A percentile compares a stretch with the other conserved stretches of the same genome.
Evolutionary conservation across 2,797 vertebrate species (phyloP).

Genomic region (Periophthalmus magnuspinnatus): DNA sequence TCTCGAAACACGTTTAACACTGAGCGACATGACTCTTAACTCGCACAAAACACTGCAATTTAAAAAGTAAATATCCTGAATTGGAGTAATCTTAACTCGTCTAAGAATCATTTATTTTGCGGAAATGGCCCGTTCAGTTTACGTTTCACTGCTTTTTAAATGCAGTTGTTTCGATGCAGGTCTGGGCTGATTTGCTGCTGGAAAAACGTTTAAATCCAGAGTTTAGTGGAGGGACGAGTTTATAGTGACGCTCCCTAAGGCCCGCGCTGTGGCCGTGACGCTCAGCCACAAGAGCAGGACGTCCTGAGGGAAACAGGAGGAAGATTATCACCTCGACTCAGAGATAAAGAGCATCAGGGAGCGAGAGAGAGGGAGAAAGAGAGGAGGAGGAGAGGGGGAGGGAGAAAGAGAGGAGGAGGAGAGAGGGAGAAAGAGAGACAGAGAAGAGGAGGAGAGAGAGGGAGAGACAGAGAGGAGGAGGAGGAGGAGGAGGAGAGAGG

Average conservation of each 20-base stretch:
- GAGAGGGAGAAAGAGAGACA: slow-evolving; percentile 6
- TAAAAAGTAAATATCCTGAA: too few relatives aligned
- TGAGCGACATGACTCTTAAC: too few relatives aligned
- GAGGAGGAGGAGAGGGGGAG: neutral
- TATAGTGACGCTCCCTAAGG: slow-evolving; percentile 9
- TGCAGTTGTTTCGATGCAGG: slow-evolving; percentile 15
- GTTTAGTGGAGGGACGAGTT: slow-evolving; percentile 17
- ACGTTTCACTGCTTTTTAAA: neutral
- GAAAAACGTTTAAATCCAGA: neutral
- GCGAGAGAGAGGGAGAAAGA: too few relatives aligned
- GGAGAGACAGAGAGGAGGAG: neutral
- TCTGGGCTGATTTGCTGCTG: neutral
- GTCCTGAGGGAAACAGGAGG: slow-evolving; percentile 45
- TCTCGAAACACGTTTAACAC: too few relatives aligned
- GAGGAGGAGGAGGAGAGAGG: neutral
- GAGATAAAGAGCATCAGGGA: slow-evolving; percentile 56
- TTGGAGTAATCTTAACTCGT: too few relatives aligned
- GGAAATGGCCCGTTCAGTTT: neutral
- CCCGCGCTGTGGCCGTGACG: slow-evolving; percentile 19
- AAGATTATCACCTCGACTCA: slow-evolving; percentile 61
- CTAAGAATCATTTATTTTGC: too few relatives aligned
- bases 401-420: too few relatives aligned
- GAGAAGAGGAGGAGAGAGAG: slow-evolving; percentile 15
- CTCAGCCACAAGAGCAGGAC: slow-evolving; percentile 39
- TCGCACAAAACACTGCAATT: neutral